Evolutionary conservation across 2,797 vertebrate species (phyloP), one percentile per base, ranked within the genome.

Genomic region (Sternarchorhynchus goeldii): DNA sequence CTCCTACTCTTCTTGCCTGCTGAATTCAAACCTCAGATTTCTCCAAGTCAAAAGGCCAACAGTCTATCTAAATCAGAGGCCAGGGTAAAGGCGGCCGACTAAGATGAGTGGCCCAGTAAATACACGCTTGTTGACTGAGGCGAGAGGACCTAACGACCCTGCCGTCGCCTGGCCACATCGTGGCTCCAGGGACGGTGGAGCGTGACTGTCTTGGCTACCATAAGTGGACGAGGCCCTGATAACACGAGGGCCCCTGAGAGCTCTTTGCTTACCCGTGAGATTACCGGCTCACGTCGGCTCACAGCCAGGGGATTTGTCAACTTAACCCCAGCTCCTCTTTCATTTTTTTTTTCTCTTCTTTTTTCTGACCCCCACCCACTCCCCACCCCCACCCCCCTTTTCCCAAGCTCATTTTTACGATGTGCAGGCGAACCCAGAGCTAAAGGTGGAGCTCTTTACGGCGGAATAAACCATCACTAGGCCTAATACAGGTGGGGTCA

Each of bases 151-250:
- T 80, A 91, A 89, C 90, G 91, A 90, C 89, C 88, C 85, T 60
- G 75, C 60, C 76, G 58, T 82, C 78, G 70, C 73, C 29, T 63
- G 31, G 56, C 56, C 60, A 71, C 32, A 25, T 58, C 14, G 82
- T 72, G 86, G 86, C 93, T 86, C 80, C 75, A 85, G 86, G 85
- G 80, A 87, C 85, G 85, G 85, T 86, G 81, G 87, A 81, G 68
- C 65, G 36, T 10, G 73, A 82, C 84, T 90, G 88, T 88, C 86
- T 86, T 88, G 89, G 90, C 91, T 92, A 90, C 88, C 90, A 92
- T 70, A 94, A 94, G 94, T 89, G 89, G 85, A 83, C 81, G 85
- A 25, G 76, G 82, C 76, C 69, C 89, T 88, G 91, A 94, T 92
- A 94, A 90, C 86, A 77, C 79, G 83, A 90, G 85, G 84, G 87